Base-by-base conservation (phyloP, 2,113 vertebrate genomes). In the Oenanthe melanoleuca region DNA sequence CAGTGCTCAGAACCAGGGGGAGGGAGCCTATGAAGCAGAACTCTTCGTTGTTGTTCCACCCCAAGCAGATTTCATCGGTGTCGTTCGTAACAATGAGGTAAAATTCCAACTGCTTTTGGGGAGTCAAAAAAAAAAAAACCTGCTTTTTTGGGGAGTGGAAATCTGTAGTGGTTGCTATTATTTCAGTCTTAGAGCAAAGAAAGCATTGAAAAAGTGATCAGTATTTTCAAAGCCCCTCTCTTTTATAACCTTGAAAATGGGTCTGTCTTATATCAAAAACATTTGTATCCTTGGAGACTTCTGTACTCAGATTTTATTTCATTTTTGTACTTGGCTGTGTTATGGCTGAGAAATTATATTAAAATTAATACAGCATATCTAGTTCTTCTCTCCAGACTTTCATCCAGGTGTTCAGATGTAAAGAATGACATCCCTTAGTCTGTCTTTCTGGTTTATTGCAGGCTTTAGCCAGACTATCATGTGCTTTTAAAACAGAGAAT, bases 1-100 rank as follows among this genome's bases (percentile, higher is more conserved):
- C 71, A 98, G 80, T 12, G 98, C 99, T 3, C 98, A 99, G 97
- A 99, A 99, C 75, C 97, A 95, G 87, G 99, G 99, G 5, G 99
- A 99, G 92, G 99, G 99, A 12, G 99, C 99, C 38, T 99, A 99
- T 16, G 99, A 99, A 97, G 99, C 99, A 1, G 99, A 99, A 66
- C 99, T 99, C 44, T 98, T 98, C 22, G 97, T 99, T 12, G 91
- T 97, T 3, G 98, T 98, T 14, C 99, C 99, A 0, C 98, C 97
- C 0, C 99, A 99, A 96, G 99, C 99, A 12, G 99, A 99, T 95
- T 99, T 99, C 97, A 99, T 98, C 3, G 99, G 98, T 5, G 99
- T 99, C 4, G 98, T 99, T 91, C 98, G 99, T 57, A 99, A 99
- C 96, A 99, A 98, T 4, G 98, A 99, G 97, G 99, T 99, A 92